Percentiles rank a stretch among this genome's conserved stretches.
phyloP scores from a whole-genome alignment of 2,113 vertebrate species.

The mouse (Mus musculus) region DNA sequence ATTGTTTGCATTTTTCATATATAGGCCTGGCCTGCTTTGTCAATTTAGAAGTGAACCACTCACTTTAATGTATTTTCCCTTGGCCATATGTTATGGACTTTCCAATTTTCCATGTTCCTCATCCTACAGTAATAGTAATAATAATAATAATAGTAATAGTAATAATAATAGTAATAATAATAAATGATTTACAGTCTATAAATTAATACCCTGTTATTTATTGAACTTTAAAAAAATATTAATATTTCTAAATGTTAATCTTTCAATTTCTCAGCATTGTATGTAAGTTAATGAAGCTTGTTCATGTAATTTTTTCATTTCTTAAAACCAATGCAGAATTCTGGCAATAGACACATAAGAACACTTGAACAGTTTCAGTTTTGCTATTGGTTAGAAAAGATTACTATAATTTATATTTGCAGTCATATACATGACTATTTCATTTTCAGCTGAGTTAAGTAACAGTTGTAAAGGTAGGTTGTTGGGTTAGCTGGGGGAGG shows the following conservation, averaged over 20 bases:
- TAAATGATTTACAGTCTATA: neutral
- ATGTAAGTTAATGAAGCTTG: constrained; percentile 34
- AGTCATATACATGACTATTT: neutral
- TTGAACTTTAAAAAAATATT: neutral
- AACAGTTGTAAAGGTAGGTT: neutral
- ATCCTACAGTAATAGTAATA: constrained; percentile 1
- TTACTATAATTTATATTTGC: neutral
- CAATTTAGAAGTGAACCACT: neutral
- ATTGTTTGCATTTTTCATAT: constrained; percentile 39
- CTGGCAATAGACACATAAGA: neutral
- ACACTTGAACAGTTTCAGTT: neutral
- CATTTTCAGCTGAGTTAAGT: neutral
- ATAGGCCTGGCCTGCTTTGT: constrained; percentile 6
- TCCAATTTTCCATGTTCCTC: neutral
- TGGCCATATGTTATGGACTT: neutral
- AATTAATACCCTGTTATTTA: constrained; percentile 43
- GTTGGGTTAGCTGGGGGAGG: neutral
- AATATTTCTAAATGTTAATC: constrained; percentile 50
- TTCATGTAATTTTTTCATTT: neutral
- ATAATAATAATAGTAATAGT: too few species aligned
- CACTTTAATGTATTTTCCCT: constrained; percentile 8
- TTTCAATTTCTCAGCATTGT: constrained; percentile 38
- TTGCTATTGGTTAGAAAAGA: neutral
- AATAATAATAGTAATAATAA: neutral
- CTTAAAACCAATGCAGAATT: neutral